Conservation (phyloP, 1,140 invertebrate species). For the Zaprionus davidi region DNA sequence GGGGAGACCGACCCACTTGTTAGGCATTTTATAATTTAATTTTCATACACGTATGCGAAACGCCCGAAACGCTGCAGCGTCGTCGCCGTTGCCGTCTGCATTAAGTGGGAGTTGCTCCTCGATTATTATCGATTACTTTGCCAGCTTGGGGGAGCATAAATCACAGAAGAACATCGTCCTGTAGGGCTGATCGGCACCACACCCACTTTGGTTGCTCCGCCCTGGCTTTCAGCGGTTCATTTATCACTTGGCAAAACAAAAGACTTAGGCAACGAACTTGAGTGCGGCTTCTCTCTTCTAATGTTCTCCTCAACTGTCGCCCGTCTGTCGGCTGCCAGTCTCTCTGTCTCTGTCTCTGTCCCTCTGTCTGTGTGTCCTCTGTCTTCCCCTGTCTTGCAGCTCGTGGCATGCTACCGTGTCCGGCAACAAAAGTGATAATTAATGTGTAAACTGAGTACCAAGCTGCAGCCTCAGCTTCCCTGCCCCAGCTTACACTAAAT, state of each 20-base stretch:
- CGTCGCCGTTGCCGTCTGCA: constrained; percentile 19
- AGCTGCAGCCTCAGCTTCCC: constrained; percentile 11
- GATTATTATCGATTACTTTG: constrained; percentile 80
- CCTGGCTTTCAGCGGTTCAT: constrained; percentile 71
- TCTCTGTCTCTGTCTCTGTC: not conserved
- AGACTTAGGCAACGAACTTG: constrained; percentile 70
- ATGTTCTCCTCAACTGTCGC: constrained; percentile 56
- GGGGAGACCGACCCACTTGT: constrained; percentile 66
- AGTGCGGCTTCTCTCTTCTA: constrained; percentile 61
- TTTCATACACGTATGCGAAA: constrained; percentile 58
- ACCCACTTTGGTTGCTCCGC: constrained; percentile 14
- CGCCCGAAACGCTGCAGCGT: constrained; percentile 32
- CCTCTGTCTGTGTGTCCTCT: not conserved
- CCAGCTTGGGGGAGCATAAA: constrained; percentile 60
- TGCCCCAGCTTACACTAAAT: constrained; percentile 4
- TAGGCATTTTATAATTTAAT: constrained; percentile 82
- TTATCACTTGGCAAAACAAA: constrained; percentile 77
- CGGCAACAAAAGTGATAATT: constrained; percentile 78
- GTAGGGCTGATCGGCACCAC: constrained; percentile 19
- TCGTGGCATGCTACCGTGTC: constrained; percentile 45
- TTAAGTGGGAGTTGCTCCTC: constrained; percentile 74
- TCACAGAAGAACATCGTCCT: constrained; percentile 32
- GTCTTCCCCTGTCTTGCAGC: constrained; percentile 4
- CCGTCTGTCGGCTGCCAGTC: constrained; percentile 26
- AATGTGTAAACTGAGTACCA: constrained; percentile 74